Evolutionary conservation across 2,888 invertebrate genomes (phyloP).

Genomic region (Troides aeacus): DNA sequence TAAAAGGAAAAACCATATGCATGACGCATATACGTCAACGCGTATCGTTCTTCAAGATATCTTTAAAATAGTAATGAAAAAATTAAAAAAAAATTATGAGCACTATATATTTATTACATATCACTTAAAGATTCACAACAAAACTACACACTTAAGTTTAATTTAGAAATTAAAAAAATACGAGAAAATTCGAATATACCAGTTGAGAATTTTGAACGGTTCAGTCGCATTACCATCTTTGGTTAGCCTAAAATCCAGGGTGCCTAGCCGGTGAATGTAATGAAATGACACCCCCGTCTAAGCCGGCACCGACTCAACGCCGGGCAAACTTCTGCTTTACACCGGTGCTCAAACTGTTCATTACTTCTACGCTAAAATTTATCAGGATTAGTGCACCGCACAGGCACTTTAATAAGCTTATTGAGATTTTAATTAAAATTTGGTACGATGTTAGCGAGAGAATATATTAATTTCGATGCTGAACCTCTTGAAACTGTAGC

Average conservation of each 20-base stretch:
- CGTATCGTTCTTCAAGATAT: background rate
- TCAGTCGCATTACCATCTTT: conserved; percentile 28
- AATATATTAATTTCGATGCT: conserved; percentile 18
- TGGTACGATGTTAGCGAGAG: conserved; percentile 12
- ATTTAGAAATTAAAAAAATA: no score
- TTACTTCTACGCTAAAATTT: conserved; percentile 26
- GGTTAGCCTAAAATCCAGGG: conserved; percentile 38
- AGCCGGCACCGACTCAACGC: conserved; percentile 44
- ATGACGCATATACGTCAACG: background rate
- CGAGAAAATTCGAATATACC: background rate
- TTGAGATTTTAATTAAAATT: conserved; percentile 30
- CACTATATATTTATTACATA: no score
- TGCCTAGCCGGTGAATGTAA: conserved; percentile 40
- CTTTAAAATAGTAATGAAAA: background rate
- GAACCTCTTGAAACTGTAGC: background rate
- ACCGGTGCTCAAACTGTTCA: conserved; percentile 44
- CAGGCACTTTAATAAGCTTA: conserved; percentile 27
- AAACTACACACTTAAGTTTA: background rate
- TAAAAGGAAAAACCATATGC: no score
- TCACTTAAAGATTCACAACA: no score
- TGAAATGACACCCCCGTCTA: conserved; percentile 48
- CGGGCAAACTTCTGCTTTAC: conserved; percentile 42
- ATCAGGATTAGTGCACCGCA: conserved; percentile 31
- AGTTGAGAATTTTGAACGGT: conserved; percentile 18
- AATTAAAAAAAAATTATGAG: background rate